These are phyloP conservation scores for Sebastes baramenuke DNA, from an alignment of 2,797 vertebrate genomes.

Conservation along the genomic window DNA sequence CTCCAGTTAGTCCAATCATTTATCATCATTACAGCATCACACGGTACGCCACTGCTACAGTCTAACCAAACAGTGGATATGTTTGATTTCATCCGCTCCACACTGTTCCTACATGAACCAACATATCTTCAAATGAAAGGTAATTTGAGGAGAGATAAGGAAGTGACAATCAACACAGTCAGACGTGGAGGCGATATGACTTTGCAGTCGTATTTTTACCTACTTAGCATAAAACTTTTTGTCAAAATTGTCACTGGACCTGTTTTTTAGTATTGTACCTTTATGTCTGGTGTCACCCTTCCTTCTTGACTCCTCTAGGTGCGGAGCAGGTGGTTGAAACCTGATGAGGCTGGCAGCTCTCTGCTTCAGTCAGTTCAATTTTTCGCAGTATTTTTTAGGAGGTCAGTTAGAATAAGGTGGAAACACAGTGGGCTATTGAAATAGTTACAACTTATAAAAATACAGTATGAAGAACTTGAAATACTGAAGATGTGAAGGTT, in stretches of 20 bases:
- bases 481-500: background rate
- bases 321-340: conserved; percentile 29
- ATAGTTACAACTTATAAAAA: background rate
- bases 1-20: background rate
- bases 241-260: background rate
- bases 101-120: background rate
- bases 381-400: background rate
- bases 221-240: too few species aligned
- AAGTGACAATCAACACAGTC: background rate
- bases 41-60: background rate
- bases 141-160: background rate
- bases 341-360: background rate
- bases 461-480: background rate
- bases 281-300: conserved; percentile 1
- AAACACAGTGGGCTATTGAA: background rate
- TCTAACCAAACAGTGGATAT: background rate
- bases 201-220: background rate
- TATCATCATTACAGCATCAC: conserved; percentile 7
- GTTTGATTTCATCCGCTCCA: background rate
- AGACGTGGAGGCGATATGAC: background rate
- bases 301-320: background rate
- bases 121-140: background rate
- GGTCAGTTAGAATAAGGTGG: background rate
- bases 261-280: background rate
- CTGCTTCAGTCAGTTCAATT: background rate